Base-by-base conservation (phyloP, 2,888 invertebrate species). In the Lottia scabra region DNA sequence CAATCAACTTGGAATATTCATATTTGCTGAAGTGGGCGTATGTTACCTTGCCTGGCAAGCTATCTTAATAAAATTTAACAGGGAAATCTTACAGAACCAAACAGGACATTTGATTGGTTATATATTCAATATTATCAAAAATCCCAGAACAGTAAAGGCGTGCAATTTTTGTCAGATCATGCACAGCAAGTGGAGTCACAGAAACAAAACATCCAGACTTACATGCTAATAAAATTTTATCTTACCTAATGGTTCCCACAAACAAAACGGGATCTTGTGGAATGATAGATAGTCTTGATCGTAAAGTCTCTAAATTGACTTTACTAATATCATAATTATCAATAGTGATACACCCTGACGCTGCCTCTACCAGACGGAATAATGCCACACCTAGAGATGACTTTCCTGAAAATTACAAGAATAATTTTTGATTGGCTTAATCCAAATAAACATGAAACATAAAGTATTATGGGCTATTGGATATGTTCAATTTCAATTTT, bases 181-280 rank as follows among this genome's bases (percentile, higher is more conserved):
- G 30, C 5, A 12, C 13, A 8, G 19, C n/a, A 26, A 30, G 8
- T 12, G 8, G n/a, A 72, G 63, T n/a, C 62, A 6, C 16, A n/a
- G 30, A 44, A 65, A 15, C 23, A 63, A 63, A 26, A n/a, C n/a
- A 26, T 13, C 23, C 15, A 63, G 26, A 19, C 19, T 13, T 67
- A 5, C 44, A 45, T 43, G 15, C 0, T 10, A 19, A 45, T 12
- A 10, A 67, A 1, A 43, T 44, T 19, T 13, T 46, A 0, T 13
- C 26, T 76, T 80, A 91, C 91, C 92, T 91, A 38, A 93, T 84
- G 27, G 92, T 92, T 62, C 92, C 92, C 43, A 91, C 91, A 83
- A 93, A 93, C 15, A 93, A 87, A 3, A 92, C 91, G 0, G 93
- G 93, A 83, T 93, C 93, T 82, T 93, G 93, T 10, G 93, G 93